Conservation (phyloP, 1,140 invertebrate species). For the Anthonomus grandis region DNA sequence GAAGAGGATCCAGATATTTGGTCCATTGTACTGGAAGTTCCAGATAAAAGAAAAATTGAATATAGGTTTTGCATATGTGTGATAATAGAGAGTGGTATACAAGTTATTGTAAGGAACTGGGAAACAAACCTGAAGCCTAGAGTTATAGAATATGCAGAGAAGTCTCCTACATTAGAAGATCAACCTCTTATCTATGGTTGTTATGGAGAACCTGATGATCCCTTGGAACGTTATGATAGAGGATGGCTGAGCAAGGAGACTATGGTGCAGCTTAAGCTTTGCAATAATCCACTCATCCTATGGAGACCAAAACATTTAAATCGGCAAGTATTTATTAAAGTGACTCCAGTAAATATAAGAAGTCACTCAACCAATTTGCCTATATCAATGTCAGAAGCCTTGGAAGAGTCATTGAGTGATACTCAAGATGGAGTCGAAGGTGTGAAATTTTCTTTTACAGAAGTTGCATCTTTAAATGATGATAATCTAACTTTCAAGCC, state of each 20-base stretch:
- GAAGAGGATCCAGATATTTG: conserved; percentile 51
- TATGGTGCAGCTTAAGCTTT: conserved; percentile 83
- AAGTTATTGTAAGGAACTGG: conserved; percentile 72
- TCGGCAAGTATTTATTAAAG: conserved; percentile 66
- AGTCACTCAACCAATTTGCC: conserved; percentile 49
- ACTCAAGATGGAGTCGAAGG: conserved; percentile 52
- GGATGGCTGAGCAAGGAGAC: conserved; percentile 88
- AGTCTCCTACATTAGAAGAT: conserved; percentile 28
- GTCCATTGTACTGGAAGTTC: conserved; percentile 57
- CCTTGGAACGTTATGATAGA: conserved; percentile 62
- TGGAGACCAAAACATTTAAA: conserved; percentile 70
- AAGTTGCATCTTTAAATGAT: conserved; percentile 58
- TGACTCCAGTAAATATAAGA: conserved; percentile 72
- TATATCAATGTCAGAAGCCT: conserved; percentile 40
- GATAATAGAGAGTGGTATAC: conserved; percentile 49
- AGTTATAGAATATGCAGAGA: conserved; percentile 45
- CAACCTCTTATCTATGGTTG: conserved; percentile 49
- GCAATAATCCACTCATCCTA: conserved; percentile 75
- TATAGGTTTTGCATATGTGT: conserved; percentile 78
- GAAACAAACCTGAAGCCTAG: conserved; percentile 77
- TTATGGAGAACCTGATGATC: no score
- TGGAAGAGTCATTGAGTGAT: conserved; percentile 57
- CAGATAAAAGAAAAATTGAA: conserved; percentile 61
- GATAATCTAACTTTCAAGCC: conserved; percentile 57
- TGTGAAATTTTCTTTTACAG: conserved; percentile 54